Percentiles rank a stretch among this genome's conserved stretches.
phyloP scores from a whole-genome alignment of 2,113 vertebrate species.

The Aramus guarauna region DNA sequence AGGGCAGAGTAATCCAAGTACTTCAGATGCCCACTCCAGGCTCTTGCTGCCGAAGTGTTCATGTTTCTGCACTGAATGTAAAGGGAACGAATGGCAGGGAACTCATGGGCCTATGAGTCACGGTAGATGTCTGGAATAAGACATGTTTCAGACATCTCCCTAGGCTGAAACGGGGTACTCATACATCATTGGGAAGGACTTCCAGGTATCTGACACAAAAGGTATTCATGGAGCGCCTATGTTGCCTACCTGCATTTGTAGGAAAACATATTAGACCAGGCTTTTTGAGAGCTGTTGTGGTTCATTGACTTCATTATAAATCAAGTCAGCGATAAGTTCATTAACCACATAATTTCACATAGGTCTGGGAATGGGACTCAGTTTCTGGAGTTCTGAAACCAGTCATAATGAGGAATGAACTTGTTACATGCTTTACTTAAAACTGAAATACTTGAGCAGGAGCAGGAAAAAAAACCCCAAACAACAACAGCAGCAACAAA shows the following conservation, averaged over 20 bases:
- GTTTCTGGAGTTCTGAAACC: background rate
- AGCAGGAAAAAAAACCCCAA: background rate
- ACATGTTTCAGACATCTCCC: constrained; percentile 19
- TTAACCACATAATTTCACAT: background rate
- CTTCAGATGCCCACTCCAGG: background rate
- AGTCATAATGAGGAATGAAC: accelerated
- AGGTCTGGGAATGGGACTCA: background rate
- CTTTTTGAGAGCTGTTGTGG: background rate
- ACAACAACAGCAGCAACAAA: background rate
- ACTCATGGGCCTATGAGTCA: constrained; percentile 13
- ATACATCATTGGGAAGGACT: background rate
- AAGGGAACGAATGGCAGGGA: background rate
- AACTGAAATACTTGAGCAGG: background rate
- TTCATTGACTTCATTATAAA: background rate
- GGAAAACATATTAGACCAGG: background rate
- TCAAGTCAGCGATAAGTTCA: background rate
- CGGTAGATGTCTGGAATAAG: constrained; percentile 29
- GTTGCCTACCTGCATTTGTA: background rate
- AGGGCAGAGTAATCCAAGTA: background rate
- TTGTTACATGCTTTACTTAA: background rate
- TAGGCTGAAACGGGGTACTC: background rate
- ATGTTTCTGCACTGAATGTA: background rate
- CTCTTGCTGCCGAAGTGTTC: background rate
- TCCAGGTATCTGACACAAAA: constrained; percentile 4
- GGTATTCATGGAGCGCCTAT: background rate